Conservation (phyloP, 2,797 vertebrate genomes). For the Acanthurus tractus region DNA sequence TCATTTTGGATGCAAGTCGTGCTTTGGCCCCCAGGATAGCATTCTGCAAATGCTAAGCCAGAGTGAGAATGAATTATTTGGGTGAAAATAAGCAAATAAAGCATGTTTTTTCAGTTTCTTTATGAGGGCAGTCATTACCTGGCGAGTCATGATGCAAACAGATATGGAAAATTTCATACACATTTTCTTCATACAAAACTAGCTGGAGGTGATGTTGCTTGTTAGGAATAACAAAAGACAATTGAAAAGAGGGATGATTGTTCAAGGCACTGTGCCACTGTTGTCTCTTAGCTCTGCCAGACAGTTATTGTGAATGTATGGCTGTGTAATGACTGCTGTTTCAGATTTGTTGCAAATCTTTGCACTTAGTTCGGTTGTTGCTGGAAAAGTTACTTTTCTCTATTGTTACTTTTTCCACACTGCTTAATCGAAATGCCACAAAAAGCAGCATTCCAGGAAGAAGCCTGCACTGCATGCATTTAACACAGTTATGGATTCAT, state of each 20-base stretch:
- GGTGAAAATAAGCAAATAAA: conserved; percentile 29
- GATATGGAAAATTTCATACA: conserved; percentile 19
- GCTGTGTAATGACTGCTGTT: conserved; percentile 41
- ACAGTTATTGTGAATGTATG: conserved; percentile 49
- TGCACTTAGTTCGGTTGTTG: conserved; percentile 17
- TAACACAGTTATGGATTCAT: background rate
- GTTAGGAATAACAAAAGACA: conserved; percentile 29
- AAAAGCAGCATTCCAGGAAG: conserved; percentile 34
- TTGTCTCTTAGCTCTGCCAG: conserved; percentile 53
- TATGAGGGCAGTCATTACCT: conserved; percentile 6
- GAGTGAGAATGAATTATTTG: conserved; percentile 24
- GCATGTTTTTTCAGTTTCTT: conserved; percentile 9
- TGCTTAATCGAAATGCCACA: conserved; percentile 13
- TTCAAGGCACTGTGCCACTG: conserved; percentile 53
- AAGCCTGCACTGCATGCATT: background rate
- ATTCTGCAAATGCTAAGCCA: conserved; percentile 21
- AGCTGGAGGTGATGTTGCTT: background rate
- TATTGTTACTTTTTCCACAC: conserved; percentile 32
- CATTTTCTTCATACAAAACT: conserved; percentile 8
- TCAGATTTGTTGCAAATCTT: conserved; percentile 17
- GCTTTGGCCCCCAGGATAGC: conserved; percentile 39
- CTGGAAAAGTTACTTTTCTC: conserved; percentile 21
- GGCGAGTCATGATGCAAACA: conserved; percentile 18
- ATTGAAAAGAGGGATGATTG: conserved; percentile 37
- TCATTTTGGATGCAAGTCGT: conserved; percentile 41